Conservation (phyloP, 1,140 invertebrate species). For the Brachionus sp. region DNA sequence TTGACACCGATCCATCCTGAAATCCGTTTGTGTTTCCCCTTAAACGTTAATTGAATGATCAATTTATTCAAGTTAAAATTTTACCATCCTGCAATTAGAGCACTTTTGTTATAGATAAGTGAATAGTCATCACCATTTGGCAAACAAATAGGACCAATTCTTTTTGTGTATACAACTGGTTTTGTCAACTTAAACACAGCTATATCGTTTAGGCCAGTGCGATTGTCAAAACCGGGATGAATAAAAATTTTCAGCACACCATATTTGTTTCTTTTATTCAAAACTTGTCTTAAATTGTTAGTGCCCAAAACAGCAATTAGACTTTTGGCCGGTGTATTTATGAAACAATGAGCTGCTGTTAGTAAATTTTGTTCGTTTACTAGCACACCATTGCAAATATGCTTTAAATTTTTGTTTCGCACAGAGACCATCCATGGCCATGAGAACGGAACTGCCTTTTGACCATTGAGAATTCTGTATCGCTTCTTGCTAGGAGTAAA, state of each 20-base stretch:
- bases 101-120: neutral
- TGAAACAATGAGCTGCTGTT: slow-evolving; percentile 49
- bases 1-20: neutral
- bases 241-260: neutral
- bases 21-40: slow-evolving; percentile 1
- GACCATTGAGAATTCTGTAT: neutral
- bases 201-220: neutral
- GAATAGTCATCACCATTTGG: neutral
- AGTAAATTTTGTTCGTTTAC: slow-evolving; percentile 47
- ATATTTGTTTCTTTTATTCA: neutral
- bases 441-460: neutral
- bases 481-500: neutral
- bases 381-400: slow-evolving; percentile 48
- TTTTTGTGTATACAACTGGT: neutral
- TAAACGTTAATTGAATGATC: neutral
- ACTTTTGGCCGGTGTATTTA: neutral
- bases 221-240: neutral
- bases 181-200: neutral
- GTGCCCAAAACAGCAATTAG: neutral
- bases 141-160: neutral
- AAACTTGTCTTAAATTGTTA: neutral
- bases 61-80: neutral
- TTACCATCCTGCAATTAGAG: neutral
- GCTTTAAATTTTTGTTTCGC: neutral
- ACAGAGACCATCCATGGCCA: slow-evolving; percentile 39